Conservation (phyloP, 2,797 vertebrate genomes). For the Kryptopterus vitreolus region DNA sequence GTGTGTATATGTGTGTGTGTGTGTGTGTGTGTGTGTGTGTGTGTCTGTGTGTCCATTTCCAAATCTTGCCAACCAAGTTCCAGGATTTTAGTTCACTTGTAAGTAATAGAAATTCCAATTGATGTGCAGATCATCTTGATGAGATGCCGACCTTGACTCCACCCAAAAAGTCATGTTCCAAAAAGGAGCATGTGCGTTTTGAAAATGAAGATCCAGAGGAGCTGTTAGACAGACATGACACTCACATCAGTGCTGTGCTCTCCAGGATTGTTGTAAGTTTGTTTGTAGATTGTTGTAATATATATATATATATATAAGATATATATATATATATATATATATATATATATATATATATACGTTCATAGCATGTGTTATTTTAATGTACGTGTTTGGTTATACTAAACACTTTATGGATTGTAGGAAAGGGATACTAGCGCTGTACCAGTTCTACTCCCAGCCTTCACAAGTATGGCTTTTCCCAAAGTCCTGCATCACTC, state of each 20-base stretch:
- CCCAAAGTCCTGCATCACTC: conserved; percentile 87
- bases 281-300: too few relatives aligned
- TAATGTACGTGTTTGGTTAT: neutral
- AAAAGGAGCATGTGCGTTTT: conserved; percentile 73
- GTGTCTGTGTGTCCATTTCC: too few relatives aligned
- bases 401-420: conserved; percentile 23
- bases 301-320: too few relatives aligned
- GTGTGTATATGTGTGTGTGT: too few relatives aligned
- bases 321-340: too few relatives aligned
- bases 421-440: conserved; percentile 90
- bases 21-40: too few relatives aligned
- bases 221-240: conserved; percentile 80
- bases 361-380: neutral
- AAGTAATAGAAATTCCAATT: neutral
- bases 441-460: conserved; percentile 78
- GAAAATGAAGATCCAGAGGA: conserved; percentile 82
- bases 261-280: conserved; percentile 87
- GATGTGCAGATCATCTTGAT: conserved; percentile 82
- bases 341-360: too few relatives aligned
- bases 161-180: conserved; percentile 86
- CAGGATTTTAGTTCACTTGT: too few relatives aligned
- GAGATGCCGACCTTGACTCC: conserved; percentile 84
- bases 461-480: conserved; percentile 82
- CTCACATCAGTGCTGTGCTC: conserved; percentile 90
- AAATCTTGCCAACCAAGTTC: too few relatives aligned